Evolutionary conservation across 2,797 vertebrate genomes (phyloP).

Genomic region (Kryptopterus vitreolus): DNA sequence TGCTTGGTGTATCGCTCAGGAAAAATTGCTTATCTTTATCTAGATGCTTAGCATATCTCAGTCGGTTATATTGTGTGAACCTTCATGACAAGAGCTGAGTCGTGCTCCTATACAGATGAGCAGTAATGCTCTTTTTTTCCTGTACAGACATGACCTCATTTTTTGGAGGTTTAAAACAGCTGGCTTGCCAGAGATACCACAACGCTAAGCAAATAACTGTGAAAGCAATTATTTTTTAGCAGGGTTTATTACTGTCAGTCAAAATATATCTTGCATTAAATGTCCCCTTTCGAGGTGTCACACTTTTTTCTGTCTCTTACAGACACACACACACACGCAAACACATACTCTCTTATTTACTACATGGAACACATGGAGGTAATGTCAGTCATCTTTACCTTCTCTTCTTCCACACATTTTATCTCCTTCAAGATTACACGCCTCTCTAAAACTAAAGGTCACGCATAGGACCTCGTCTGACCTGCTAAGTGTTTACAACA

Average conservation of each 20-base stretch:
- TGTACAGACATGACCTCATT: neutral
- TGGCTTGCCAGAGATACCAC: neutral
- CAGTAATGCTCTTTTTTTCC: neutral
- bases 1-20: neutral
- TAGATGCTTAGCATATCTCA: neutral
- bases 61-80: neutral
- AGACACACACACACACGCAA: neutral
- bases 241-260: constrained; percentile 16
- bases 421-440: neutral
- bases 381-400: constrained; percentile 37
- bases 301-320: neutral
- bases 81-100: neutral
- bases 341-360: neutral
- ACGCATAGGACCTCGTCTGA: neutral
- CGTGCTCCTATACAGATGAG: neutral
- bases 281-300: neutral
- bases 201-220: neutral
- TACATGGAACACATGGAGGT: constrained; percentile 48
- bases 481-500: constrained; percentile 25
- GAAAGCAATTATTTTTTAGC: constrained; percentile 13
- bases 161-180: neutral
- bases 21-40: neutral
- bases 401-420: constrained; percentile 1
- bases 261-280: constrained; percentile 2
- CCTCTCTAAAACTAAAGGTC: neutral